A percentile compares a stretch with the other conserved stretches of the same genome.
These are phyloP conservation scores for Indicator maculatus DNA, from an alignment of 2,113 vertebrate genomes.

Conservation along the genomic window DNA sequence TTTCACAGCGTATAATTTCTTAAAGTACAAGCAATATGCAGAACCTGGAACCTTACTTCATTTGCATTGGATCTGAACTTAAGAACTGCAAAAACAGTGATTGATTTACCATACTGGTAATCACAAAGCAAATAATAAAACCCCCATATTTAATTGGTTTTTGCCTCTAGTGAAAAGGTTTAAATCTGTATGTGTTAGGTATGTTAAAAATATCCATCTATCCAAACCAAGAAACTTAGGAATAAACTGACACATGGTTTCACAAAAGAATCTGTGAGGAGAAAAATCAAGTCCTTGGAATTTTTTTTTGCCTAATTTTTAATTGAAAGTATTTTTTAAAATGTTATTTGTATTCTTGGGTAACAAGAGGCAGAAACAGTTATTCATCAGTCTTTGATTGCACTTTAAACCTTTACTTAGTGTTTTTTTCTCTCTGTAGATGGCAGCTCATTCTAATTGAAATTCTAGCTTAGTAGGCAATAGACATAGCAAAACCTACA, in stretches of 20 bases:
- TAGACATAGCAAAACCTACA: slow-evolving; percentile 8
- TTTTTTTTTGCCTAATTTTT: neutral
- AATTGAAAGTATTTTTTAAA: neutral
- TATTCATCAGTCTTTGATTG: neutral
- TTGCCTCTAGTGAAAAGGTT: neutral
- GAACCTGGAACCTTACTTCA: neutral
- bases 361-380: neutral
- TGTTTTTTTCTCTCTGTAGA: neutral
- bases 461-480: slow-evolving; percentile 41
- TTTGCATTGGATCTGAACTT: neutral
- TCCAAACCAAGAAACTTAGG: neutral
- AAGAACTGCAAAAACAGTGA: neutral
- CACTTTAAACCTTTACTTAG: neutral
- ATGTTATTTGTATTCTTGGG: neutral
- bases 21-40: neutral
- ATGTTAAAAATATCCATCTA: neutral
- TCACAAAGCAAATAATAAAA: neutral
- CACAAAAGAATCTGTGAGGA: neutral
- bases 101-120: neutral
- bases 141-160: neutral
- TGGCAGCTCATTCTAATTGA: slow-evolving; percentile 30
- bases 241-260: neutral
- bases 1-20: neutral
- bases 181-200: neutral
- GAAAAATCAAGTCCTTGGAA: neutral